These are phyloP conservation scores for Motacilla tschutschensis DNA, from an alignment of 2,113 vertebrate genomes.

Conservation along the genomic window DNA sequence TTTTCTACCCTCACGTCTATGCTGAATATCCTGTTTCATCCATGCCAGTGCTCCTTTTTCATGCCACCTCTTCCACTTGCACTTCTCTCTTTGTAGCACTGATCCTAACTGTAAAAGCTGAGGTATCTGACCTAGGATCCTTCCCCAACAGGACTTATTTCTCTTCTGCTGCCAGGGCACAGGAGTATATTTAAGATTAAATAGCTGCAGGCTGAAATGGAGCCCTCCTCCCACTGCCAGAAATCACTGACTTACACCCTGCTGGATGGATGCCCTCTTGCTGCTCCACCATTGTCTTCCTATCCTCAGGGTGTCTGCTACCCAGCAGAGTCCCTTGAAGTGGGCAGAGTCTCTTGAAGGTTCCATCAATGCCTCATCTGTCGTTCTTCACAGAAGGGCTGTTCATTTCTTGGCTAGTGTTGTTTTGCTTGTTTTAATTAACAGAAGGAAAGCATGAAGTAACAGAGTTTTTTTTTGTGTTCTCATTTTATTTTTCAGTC, in stretches of 20 bases:
- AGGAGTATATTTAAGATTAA: background rate
- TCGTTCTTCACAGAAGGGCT: background rate
- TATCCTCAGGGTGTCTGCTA: background rate
- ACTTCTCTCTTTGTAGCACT: background rate
- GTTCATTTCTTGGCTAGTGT: background rate
- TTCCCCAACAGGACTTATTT: background rate
- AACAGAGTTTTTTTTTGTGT: background rate
- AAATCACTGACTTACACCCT: background rate
- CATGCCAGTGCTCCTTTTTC: background rate
- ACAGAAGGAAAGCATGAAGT: background rate
- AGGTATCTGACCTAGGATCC: background rate
- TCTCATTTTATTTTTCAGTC: background rate
- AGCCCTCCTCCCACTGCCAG: background rate
- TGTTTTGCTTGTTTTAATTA: background rate
- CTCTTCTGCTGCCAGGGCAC: background rate
- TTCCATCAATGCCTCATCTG: background rate
- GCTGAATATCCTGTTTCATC: background rate
- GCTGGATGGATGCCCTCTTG: background rate
- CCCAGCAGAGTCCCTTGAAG: background rate
- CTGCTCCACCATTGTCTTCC: background rate
- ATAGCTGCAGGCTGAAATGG: background rate
- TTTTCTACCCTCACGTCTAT: background rate
- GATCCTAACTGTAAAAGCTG: background rate
- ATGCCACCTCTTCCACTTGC: background rate
- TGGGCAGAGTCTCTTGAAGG: background rate